Conservation (phyloP, 2,113 vertebrate species). For the Oxyura jamaicensis region DNA sequence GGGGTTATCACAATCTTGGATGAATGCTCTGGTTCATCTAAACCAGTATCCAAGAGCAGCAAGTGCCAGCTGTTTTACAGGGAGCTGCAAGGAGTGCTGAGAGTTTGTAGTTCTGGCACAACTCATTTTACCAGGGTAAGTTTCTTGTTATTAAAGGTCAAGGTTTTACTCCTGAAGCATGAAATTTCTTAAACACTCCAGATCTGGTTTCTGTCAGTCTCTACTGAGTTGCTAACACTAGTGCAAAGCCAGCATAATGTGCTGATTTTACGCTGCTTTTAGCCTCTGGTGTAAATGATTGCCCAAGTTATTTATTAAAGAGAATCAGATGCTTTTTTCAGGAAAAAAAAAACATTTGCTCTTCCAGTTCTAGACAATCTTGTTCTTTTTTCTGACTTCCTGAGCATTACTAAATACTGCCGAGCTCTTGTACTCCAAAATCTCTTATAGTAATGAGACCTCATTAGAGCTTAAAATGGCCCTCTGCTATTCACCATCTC, state of each 20-base stretch:
- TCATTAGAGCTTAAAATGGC: constrained; percentile 14
- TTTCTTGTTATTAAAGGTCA: not conserved
- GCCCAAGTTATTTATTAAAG: not conserved
- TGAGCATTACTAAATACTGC: constrained; percentile 44
- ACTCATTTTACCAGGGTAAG: not conserved
- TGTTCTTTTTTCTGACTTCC: constrained; percentile 48
- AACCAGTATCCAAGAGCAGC: not conserved
- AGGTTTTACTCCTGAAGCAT: not conserved
- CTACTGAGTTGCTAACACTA: not conserved
- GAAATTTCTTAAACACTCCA: not conserved
- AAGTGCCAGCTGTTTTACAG: not conserved
- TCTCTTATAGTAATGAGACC: constrained; percentile 57
- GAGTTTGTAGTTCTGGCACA: not conserved
- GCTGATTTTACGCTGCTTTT: not conserved
- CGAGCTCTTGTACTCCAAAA: constrained; percentile 51
- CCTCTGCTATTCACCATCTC: constrained; percentile 6
- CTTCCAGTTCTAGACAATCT: constrained; percentile 14
- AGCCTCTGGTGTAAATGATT: not conserved
- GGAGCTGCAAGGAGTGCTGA: not conserved
- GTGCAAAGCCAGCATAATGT: not conserved
- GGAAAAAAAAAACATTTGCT: constrained; percentile 24
- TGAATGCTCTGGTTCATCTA: not conserved
- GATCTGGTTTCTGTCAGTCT: not conserved
- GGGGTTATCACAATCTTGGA: not conserved
- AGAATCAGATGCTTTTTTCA: constrained; percentile 16